Evolutionary conservation across 1,140 invertebrate species (phyloP), one percentile per base, ranked within the genome.

Genomic region (Drosophila pallidifrons): DNA sequence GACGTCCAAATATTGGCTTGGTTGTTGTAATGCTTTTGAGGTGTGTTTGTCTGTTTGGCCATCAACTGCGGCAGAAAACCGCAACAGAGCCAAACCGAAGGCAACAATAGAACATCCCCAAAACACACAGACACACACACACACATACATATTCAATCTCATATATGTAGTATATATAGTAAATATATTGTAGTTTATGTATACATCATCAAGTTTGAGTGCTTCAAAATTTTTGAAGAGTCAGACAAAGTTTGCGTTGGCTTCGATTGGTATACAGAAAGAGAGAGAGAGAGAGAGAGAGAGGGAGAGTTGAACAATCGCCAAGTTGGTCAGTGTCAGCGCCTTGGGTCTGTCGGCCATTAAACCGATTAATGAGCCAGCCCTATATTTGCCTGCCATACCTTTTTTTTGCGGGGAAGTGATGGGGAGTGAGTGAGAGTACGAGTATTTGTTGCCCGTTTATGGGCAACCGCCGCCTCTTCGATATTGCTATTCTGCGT

Each of bases 291-390:
- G 15, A 20, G 20, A 3, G 20, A 20, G 0, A 46, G 43, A 47
- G 45, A 25, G 16, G 20, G 47, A 46, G 51, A 69, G 78, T 81
- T 69, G 63, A 81, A 75, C 49, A 67, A 54, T 46, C 78, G 47
- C 57, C 59, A 65, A 63, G 64, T 63, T 65, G 71, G 70, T 59
- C 78, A 71, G 59, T 65, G 49, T 58, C 66, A 73, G 41, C 55
- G 58, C 66, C n/a, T 52, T 52, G 51, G 51, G 52, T 41, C 54
- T 20, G 32, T 57, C 15, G 32, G 72, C 80, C 80, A 87, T 88
- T 87, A 87, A 87, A 88, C 83, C 83, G 83, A 87, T 87, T 87
- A 87, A 87, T 87, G 80, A 88, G 82, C 83, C 77, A 38, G 35
- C 35, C 35, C 35, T 38, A 66, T 87, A 87, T 87, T 87, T 87